phyloP scores from a whole-genome alignment of 2,797 vertebrate genomes.

The Sebastes nivosus region DNA sequence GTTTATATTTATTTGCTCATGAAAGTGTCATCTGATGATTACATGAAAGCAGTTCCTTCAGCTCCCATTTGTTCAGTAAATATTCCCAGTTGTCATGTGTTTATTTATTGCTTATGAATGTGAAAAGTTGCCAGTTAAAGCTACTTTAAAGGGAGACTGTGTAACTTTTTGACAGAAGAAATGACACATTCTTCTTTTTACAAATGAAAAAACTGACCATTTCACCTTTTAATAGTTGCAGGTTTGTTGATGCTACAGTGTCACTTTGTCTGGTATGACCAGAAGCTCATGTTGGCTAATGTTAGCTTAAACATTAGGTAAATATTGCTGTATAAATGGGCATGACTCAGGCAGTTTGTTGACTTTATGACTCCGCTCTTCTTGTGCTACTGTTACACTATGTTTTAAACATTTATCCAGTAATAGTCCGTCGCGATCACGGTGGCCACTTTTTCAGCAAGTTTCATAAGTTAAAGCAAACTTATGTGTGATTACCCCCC shows the following conservation, averaged over 20 bases:
- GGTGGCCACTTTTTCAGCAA: not conserved
- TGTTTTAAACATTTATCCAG: not conserved
- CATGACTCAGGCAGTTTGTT: not conserved
- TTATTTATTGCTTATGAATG: not conserved
- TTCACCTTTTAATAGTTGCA: not conserved
- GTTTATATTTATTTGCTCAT: not conserved
- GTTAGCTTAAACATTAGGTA: not conserved
- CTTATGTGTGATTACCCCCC: too few species aligned
- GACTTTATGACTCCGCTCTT: not conserved
- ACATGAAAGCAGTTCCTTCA: not conserved
- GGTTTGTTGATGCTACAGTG: not conserved
- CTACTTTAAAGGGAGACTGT: not conserved
- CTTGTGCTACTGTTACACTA: not conserved
- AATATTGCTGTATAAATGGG: not conserved
- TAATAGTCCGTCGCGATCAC: not conserved
- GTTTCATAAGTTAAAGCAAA: too few species aligned
- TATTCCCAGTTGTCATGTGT: not conserved
- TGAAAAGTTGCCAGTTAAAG: not conserved
- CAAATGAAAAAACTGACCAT: not conserved
- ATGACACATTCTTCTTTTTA: not conserved
- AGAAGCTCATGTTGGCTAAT: not conserved
- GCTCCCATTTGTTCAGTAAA: not conserved
- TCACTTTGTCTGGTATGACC: not conserved
- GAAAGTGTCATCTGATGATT: not conserved
- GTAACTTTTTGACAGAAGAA: not conserved